Base-by-base conservation (phyloP, 2,113 vertebrate species). In the Neotoma lepida region DNA sequence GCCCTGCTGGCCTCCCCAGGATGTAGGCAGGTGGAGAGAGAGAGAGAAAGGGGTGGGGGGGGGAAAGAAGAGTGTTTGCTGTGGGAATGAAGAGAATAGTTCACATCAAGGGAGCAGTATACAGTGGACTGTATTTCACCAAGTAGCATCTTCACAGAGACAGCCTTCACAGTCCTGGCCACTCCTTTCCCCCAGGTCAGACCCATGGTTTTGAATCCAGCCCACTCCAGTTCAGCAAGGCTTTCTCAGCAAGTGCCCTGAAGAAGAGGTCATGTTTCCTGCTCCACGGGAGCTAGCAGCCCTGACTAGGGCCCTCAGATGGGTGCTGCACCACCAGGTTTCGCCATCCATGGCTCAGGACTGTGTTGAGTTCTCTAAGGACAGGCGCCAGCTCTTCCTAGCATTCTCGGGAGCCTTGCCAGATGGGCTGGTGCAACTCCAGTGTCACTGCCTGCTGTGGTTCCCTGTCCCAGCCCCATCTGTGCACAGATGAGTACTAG, bases 361-460 rank as follows among this genome's bases (percentile, higher is more conserved):
- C 87, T 41, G 7, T 78, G 90, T 71, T 24, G 68, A 77, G 84
- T 89, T 73, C 61, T 94, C 92, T 8, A 2, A 89, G 77, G 90
- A 93, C 74, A n/a, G 63, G 28, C 61, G 90, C 10, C 30, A 46
- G 74, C 56, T 71, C 80, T 44, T 89, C 70, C 58, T 17, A 15
- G 76, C 49, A 63, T 70, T 88, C 51, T 81, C 28, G 24, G 90
- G 76, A 96, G 64, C 33, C 44, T 12, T 66, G 90, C 86, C 90
- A 85, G 73, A 61, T 30, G 14, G 73, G 35, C 44, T 22, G 61
- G 39, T 88, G 44, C 93, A 82, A 78, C 61, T 89, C 84, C 56
- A 61, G 1, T 2, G 12, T 76, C 61, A 15, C 77, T 86, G 54
- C 77, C 70, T 90, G 35, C 82, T 7, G 1, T 41, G 20, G 18